Evolutionary conservation across 1,140 invertebrate species (phyloP).

Genomic region (Pinna nobilis): DNA sequence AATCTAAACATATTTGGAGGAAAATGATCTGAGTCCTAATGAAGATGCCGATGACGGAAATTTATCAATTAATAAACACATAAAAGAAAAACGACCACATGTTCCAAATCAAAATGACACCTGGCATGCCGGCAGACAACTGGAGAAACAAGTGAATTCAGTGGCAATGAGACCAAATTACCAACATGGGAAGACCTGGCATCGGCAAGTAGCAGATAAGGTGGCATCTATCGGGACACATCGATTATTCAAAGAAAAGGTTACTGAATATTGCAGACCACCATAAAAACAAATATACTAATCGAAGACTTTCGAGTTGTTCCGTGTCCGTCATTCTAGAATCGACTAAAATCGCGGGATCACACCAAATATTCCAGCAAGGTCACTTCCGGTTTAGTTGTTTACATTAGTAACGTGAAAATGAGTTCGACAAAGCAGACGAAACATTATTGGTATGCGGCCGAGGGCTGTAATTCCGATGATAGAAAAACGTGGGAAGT

Average conservation of each 20-base stretch:
- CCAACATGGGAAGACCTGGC: background rate
- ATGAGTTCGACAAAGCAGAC: background rate
- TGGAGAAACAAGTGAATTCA: background rate
- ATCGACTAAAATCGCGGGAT: background rate
- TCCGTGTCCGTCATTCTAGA: no score
- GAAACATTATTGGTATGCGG: background rate
- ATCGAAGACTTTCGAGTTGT: no score
- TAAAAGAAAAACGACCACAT: no score
- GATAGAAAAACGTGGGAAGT: conserved; percentile 7
- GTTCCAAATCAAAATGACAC: background rate
- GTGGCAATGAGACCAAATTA: background rate
- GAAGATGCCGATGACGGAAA: no score
- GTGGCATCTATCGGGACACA: no score
- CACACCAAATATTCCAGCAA: background rate
- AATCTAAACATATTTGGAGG: no score
- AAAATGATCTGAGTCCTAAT: no score
- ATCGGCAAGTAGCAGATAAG: no score
- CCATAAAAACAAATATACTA: no score
- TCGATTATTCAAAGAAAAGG: no score
- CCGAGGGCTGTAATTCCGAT: conserved; percentile 7
- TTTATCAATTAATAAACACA: no score
- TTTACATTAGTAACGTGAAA: conserved; percentile 1
- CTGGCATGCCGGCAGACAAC: background rate
- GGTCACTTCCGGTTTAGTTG: conserved; percentile 5
- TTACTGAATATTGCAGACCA: no score